Percentiles rank a stretch among this genome's conserved stretches.
phyloP scores from a whole-genome alignment of 2,888 invertebrate species.

The Abrostola triplasia region DNA sequence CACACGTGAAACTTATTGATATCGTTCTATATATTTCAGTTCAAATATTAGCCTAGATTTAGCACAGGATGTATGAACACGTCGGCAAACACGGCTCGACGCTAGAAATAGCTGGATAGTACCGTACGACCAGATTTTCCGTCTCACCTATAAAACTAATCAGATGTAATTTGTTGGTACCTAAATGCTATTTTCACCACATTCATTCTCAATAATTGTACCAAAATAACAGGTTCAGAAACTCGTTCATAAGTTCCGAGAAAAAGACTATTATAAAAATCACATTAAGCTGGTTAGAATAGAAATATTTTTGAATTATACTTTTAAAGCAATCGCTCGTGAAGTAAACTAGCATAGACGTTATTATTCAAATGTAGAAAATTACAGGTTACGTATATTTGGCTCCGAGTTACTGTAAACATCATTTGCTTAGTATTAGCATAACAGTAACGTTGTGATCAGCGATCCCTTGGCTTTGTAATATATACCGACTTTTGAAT shows the following conservation, averaged over 20 bases:
- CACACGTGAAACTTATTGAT: no score
- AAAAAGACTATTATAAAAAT: neutral
- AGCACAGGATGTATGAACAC: no score
- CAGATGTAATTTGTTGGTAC: neutral
- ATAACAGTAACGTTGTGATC: conserved; percentile 51
- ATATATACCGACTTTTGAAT: conserved; percentile 38
- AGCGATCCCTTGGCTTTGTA: conserved; percentile 41
- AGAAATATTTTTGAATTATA: neutral
- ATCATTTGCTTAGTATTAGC: conserved; percentile 53
- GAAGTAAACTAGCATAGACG: conserved; percentile 14
- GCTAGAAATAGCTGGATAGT: no score
- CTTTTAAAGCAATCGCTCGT: conserved; percentile 9
- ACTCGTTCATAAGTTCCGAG: neutral
- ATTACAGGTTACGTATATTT: conserved; percentile 39
- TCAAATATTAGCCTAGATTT: no score
- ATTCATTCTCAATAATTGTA: neutral
- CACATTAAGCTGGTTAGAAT: neutral
- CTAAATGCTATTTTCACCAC: neutral
- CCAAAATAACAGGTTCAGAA: neutral
- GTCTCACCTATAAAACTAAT: neutral
- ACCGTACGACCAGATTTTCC: no score
- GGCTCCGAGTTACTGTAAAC: conserved; percentile 37
- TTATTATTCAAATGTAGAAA: conserved; percentile 32
- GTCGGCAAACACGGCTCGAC: no score
- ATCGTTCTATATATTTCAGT: no score